Conservation (phyloP, 2,113 vertebrate species). For the Larimichthys crocea region DNA sequence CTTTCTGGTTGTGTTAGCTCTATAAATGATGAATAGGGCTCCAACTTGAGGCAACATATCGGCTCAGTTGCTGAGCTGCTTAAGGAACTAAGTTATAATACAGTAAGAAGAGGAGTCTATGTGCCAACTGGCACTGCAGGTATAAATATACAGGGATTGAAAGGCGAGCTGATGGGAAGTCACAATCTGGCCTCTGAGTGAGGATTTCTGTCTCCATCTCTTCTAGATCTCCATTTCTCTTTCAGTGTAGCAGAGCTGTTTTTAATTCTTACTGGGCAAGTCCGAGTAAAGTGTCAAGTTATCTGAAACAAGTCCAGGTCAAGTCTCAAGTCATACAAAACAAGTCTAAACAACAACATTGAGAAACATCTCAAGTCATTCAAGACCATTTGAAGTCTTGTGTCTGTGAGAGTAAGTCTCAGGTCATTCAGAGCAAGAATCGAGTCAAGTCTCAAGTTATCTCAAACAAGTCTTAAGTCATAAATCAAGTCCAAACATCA, state of each 20-base stretch:
- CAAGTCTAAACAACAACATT: no score
- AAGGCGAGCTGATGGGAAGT: conserved; percentile 40
- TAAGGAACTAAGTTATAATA: conserved; percentile 21
- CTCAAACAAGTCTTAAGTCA: background rate
- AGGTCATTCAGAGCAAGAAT: no score
- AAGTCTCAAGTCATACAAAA: background rate
- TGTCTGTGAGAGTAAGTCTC: no score
- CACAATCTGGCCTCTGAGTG: background rate
- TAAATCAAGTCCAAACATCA: no score
- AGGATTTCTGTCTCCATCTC: conserved; percentile 17
- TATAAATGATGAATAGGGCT: conserved; percentile 21
- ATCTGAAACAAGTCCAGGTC: background rate
- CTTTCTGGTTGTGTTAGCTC: background rate
- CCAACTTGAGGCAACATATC: background rate
- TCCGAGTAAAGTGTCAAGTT: background rate
- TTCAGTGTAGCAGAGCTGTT: background rate
- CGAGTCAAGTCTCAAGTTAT: no score
- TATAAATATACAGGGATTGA: conserved; percentile 37
- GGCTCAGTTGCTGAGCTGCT: conserved; percentile 13
- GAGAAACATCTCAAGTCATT: background rate
- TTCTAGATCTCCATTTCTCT: background rate
- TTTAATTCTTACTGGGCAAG: background rate
- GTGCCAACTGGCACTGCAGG: conserved; percentile 28
- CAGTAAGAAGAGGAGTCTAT: conserved; percentile 28
- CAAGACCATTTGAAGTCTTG: no score